These are phyloP conservation scores for Myiagra hebetior DNA, from an alignment of 2,113 vertebrate species.

Conservation along the genomic window DNA sequence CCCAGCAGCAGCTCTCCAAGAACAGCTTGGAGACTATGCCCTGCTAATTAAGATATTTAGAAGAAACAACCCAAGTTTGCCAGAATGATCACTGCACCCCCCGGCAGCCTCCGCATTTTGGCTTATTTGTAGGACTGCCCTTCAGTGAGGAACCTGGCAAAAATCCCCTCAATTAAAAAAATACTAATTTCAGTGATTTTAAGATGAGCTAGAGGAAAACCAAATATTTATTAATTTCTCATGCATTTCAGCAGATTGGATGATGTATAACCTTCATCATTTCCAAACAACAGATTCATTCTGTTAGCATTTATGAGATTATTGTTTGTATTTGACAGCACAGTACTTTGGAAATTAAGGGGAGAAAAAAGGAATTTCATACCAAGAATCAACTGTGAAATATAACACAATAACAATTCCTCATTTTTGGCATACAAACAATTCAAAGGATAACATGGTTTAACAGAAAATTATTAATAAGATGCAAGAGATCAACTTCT, in stretches of 20 bases:
- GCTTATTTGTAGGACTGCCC: neutral
- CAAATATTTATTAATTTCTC: slow-evolving; percentile 32
- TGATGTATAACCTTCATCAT: neutral
- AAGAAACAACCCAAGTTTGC: slow-evolving; percentile 36
- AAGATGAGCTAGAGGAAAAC: slow-evolving; percentile 15
- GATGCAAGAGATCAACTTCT: slow-evolving; percentile 13
- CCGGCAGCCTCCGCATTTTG: neutral
- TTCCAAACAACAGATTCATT: slow-evolving; percentile 15
- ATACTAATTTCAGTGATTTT: neutral
- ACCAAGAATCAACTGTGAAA: slow-evolving; percentile 26
- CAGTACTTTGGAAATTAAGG: neutral
- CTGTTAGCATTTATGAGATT: neutral
- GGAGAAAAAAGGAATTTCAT: neutral
- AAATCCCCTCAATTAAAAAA: neutral
- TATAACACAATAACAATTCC: neutral
- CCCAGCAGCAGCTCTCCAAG: neutral
- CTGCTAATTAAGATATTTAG: slow-evolving; percentile 51
- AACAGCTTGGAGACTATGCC: neutral
- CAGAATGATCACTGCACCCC: slow-evolving; percentile 19
- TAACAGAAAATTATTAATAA: slow-evolving; percentile 38
- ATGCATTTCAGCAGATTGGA: neutral
- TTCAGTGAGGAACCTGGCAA: slow-evolving; percentile 17
- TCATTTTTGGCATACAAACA: neutral
- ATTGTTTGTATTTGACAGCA: neutral
- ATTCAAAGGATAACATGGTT: neutral